Evolutionary conservation across 2,888 invertebrate species (phyloP).

Genomic region (Andrena hattorfiana): DNA sequence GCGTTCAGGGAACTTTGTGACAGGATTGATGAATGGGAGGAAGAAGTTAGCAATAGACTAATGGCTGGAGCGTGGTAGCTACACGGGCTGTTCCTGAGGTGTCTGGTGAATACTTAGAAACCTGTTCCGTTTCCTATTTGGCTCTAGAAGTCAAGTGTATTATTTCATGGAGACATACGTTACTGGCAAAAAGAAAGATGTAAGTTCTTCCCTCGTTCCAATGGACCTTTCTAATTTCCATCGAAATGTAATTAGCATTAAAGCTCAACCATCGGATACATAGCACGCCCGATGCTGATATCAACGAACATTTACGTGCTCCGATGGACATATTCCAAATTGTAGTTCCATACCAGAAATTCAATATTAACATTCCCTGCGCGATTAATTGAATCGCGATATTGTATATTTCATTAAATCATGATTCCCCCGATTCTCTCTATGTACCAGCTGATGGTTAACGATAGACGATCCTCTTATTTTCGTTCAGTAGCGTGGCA

Average conservation of each 20-base stretch:
- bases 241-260: too few species aligned
- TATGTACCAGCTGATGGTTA: not conserved
- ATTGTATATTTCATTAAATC: not conserved
- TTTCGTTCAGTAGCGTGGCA: not conserved
- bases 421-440: not conserved
- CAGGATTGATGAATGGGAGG: not conserved
- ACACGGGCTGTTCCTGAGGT: too few species aligned
- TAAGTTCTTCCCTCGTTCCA: not conserved
- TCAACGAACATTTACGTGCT: constrained; percentile 1
- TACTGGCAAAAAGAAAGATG: too few species aligned
- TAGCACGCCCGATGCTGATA: not conserved
- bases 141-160: too few species aligned
- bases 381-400: constrained; percentile 13
- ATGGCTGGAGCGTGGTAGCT: not conserved
- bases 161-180: too few species aligned
- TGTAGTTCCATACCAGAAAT: not conserved
- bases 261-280: not conserved
- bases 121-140: not conserved
- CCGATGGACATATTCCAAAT: not conserved
- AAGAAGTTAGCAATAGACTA: not conserved
- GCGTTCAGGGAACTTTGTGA: not conserved
- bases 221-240: too few species aligned
- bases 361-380: not conserved
- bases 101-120: too few species aligned
- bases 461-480: not conserved